A percentile compares a stretch with the other conserved stretches of the same genome.
These are phyloP conservation scores for Scomber scombrus DNA, from an alignment of 2,113 vertebrate species.

Conservation along the genomic window DNA sequence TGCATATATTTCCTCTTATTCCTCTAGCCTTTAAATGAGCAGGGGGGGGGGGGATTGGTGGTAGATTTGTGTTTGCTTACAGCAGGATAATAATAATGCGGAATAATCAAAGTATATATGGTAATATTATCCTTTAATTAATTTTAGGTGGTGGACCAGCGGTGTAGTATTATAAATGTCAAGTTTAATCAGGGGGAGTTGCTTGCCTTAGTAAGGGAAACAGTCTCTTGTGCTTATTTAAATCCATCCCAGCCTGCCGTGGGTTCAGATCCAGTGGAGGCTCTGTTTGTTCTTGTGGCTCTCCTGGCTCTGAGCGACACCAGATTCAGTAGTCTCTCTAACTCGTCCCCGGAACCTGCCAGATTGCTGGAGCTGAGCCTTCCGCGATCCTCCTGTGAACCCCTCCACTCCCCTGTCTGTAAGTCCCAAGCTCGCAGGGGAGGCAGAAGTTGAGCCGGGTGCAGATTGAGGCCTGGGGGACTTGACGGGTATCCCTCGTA, in stretches of 20 bases:
- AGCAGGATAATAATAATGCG: conserved; percentile 52
- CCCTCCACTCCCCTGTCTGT: conserved; percentile 67
- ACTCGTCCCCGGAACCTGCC: conserved; percentile 77
- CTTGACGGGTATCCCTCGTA: conserved; percentile 81
- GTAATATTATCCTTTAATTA: conserved; percentile 55
- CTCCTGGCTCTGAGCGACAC: conserved; percentile 78
- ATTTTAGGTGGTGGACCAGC: conserved; percentile 32
- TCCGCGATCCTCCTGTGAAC: conserved; percentile 40
- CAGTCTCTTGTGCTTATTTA: conserved; percentile 53
- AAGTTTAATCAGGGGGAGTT: conserved; percentile 44
- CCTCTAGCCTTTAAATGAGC: conserved; percentile 52
- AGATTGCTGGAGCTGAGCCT: conserved; percentile 41
- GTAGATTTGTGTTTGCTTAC: conserved; percentile 68
- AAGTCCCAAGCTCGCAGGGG: conserved; percentile 81
- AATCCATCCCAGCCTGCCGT: conserved; percentile 65
- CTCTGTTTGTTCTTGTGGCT: conserved; percentile 70
- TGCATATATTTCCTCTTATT: conserved; percentile 43
- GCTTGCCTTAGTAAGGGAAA: conserved; percentile 26
- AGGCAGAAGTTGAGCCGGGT: conserved; percentile 78
- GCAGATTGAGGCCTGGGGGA: conserved; percentile 72
- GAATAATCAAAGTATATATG: conserved; percentile 52
- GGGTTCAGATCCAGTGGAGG: conserved; percentile 74
- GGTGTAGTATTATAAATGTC: conserved; percentile 47
- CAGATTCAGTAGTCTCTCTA: conserved; percentile 81
- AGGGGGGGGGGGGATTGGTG: conserved; percentile 54